Evolutionary conservation across 2,113 vertebrate genomes (phyloP).

Genomic region (Columbina picui): DNA sequence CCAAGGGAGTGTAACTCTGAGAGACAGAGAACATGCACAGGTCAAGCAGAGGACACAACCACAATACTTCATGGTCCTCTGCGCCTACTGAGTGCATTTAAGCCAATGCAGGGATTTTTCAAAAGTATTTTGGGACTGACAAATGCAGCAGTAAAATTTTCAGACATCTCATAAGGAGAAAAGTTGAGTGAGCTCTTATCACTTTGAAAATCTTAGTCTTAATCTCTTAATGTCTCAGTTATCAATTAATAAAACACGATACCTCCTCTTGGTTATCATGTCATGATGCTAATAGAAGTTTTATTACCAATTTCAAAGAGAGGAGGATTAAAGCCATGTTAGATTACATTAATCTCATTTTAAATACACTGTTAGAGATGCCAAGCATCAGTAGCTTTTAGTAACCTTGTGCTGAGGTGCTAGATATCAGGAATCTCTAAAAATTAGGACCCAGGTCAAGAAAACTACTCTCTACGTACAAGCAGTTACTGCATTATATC

Average conservation of each 20-base stretch:
- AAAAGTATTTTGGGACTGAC: background rate
- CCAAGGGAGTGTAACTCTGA: background rate
- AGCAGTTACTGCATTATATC: background rate
- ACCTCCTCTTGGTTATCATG: background rate
- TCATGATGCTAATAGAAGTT: background rate
- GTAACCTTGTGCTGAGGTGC: background rate
- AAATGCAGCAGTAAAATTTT: slow-evolving; percentile 1
- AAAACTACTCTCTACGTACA: background rate
- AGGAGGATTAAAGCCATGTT: background rate
- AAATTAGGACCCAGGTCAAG: background rate
- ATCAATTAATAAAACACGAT: background rate
- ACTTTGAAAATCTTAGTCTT: background rate
- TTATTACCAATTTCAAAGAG: background rate
- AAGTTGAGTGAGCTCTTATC: background rate
- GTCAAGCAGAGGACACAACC: background rate
- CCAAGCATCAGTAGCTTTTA: background rate
- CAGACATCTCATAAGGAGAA: background rate
- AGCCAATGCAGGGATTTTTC: background rate
- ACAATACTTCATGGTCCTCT: background rate
- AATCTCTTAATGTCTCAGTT: background rate
- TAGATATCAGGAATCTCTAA: background rate
- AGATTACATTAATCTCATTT: background rate
- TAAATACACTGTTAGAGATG: background rate
- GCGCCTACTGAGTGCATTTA: background rate
- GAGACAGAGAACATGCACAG: background rate